These are phyloP conservation scores for Anticlea derivata DNA, from an alignment of 2,888 invertebrate species.

Conservation along the genomic window DNA sequence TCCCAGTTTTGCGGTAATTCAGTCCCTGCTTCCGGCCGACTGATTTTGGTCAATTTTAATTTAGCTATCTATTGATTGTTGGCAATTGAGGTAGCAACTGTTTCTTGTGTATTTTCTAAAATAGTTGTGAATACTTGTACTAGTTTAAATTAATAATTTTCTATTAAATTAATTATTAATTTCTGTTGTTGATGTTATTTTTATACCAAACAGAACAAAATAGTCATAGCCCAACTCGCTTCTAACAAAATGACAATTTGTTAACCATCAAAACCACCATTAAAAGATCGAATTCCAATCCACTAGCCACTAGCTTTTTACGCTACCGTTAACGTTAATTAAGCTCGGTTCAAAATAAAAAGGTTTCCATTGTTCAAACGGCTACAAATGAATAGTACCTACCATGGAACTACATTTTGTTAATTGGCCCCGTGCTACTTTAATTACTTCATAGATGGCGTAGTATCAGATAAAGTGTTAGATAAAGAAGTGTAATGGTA, in stretches of 20 bases:
- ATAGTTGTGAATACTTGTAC: no score
- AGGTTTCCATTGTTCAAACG: slow-evolving; percentile 62
- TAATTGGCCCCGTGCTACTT: slow-evolving; percentile 73
- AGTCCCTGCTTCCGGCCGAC: no score
- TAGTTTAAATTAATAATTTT: no score
- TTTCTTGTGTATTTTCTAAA: no score
- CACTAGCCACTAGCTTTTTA: slow-evolving; percentile 41
- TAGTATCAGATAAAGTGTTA: slow-evolving; percentile 55
- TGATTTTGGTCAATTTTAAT: no score
- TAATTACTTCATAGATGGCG: slow-evolving; percentile 64
- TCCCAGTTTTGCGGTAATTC: no score
- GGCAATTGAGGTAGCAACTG: no score
- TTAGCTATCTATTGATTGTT: no score
- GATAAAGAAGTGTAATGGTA: slow-evolving; percentile 35
- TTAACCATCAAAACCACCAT: slow-evolving; percentile 15
- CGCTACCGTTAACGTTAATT: slow-evolving; percentile 70
- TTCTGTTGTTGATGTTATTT: no score
- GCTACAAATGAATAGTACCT: slow-evolving; percentile 11
- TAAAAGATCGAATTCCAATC: slow-evolving; percentile 29
- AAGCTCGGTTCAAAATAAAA: slow-evolving; percentile 58
- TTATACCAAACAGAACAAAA: background rate
- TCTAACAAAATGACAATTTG: slow-evolving; percentile 21
- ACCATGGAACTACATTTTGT: slow-evolving; percentile 69
- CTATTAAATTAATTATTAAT: no score
- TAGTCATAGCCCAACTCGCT: background rate